Percentiles rank a stretch among this genome's conserved stretches.
Evolutionary conservation across 2,888 invertebrate genomes (phyloP).

Genomic region (Stegana nigrithorax): DNA sequence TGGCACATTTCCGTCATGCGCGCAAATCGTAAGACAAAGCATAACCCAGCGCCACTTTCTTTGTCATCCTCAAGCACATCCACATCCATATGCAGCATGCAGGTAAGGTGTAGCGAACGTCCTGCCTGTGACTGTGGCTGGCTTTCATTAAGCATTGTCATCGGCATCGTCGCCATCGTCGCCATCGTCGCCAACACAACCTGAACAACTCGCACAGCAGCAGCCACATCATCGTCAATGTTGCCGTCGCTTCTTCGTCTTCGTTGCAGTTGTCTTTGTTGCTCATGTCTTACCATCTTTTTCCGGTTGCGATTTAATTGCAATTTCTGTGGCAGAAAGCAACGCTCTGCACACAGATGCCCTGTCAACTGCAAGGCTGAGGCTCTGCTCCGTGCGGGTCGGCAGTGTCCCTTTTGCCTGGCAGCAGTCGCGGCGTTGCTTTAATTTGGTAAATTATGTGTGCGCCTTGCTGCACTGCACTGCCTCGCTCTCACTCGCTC

Average conservation of each 20-base stretch:
- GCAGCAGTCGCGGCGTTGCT: constrained; percentile 32
- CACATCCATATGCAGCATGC: too few species aligned
- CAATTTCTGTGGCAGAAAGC: constrained; percentile 35
- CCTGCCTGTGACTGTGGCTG: neutral
- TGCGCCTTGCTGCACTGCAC: too few species aligned
- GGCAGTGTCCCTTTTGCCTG: neutral
- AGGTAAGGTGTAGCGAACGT: too few species aligned
- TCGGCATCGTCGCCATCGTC: neutral
- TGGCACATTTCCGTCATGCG: neutral
- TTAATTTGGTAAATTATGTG: constrained; percentile 52
- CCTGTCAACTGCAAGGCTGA: too few species aligned
- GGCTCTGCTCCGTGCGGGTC: too few species aligned
- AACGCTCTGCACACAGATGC: too few species aligned
- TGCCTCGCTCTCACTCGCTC: neutral
- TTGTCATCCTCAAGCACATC: neutral
- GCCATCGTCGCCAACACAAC: too few species aligned
- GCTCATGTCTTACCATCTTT: neutral
- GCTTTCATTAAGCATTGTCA: neutral
- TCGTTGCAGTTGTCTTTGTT: neutral
- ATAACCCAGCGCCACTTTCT: neutral
- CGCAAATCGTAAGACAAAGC: neutral
- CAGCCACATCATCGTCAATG: neutral
- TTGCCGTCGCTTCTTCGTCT: neutral
- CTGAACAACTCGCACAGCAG: too few species aligned
- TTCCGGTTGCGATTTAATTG: constrained; percentile 36